phyloP scores from a whole-genome alignment of 2,113 vertebrate species.

The Entelurus aequoreus region DNA sequence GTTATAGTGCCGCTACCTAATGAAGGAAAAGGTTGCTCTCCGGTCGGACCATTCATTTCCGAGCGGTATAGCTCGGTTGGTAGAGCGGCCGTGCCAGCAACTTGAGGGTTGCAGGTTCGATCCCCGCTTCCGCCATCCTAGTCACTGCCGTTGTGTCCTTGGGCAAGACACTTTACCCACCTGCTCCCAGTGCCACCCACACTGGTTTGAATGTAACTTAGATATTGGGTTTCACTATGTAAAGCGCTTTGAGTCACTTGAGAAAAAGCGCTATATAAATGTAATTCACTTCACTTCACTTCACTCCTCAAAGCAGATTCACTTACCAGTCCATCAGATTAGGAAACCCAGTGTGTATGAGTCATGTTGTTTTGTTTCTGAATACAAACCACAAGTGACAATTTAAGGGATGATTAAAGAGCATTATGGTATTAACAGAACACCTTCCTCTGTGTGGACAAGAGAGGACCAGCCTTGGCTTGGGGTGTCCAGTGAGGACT shows the following conservation, averaged over 20 bases:
- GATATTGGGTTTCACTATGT: too few relatives aligned
- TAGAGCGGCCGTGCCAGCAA: too few relatives aligned
- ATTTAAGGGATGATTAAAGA: slow-evolving; percentile 31
- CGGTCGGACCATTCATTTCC: slow-evolving; percentile 42
- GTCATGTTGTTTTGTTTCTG: slow-evolving; percentile 26
- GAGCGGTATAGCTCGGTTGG: too few relatives aligned
- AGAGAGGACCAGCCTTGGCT: slow-evolving; percentile 15
- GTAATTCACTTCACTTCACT: too few relatives aligned
- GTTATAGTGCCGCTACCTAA: slow-evolving; percentile 15
- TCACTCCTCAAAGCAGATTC: slow-evolving; percentile 34
- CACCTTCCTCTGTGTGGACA: slow-evolving; percentile 22
- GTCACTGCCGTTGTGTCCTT: too few relatives aligned
- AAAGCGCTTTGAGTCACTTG: too few relatives aligned
- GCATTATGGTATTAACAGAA: slow-evolving; percentile 25
- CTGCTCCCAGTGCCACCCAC: too few relatives aligned
- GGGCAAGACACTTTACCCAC: too few relatives aligned
- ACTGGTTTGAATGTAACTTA: too few relatives aligned
- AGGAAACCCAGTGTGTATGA: slow-evolving; percentile 31
- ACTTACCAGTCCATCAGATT: slow-evolving; percentile 39
- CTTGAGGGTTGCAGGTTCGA: too few relatives aligned
- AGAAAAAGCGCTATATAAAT: too few relatives aligned
- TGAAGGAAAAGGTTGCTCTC: slow-evolving; percentile 34
- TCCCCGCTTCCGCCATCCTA: too few relatives aligned
- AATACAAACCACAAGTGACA: slow-evolving; percentile 16
- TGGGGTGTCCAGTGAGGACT: slow-evolving; percentile 12